Base-by-base conservation (phyloP, 2,797 vertebrate species). In the Notolabrus celidotus region DNA sequence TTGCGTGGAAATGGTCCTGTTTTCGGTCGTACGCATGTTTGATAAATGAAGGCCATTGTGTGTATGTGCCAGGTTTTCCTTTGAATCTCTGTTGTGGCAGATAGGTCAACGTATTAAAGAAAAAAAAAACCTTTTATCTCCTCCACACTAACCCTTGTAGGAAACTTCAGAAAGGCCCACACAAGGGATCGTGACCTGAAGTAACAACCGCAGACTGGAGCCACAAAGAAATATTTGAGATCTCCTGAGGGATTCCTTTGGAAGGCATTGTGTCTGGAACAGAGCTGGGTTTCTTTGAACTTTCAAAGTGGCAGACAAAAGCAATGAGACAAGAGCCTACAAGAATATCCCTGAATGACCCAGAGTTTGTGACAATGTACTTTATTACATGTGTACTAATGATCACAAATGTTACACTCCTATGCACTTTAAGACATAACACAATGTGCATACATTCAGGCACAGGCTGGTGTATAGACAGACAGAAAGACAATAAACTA, bases 171-270 rank as follows among this genome's bases (percentile, higher is more conserved):
- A 65, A 19, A 34, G 33, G 17, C 10, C 33, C 31, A 39, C 12
- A 45, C 49, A 17, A 46, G 46, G n/a, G 34, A 55, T 36, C 34
- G 19, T 43, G 57, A 54, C 54, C 52, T 16, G 17, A 54, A 66
- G 20, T 45, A 23, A 58, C 33, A 66, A 42, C 33, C 49, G 5
- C 49, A 60, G 62, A 16, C 31, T 33, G 38, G 23, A 39, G 16
- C 47, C 25, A 45, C 42, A 41, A 47, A 34, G 23, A 16, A 10
- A 29, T 50, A 31, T 38, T 45, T 42, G 31, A 38, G 41, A 67
- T 43, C 57, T 43, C 12, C 34, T 22, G 25, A 27, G 41, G n/a
- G n/a, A 5, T 12, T 52, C 3, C 36, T 45, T 23, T 36, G 10
- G n/a, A 51, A 43, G 19, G 10, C 38, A 47, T 53, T 60, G 19